Evolutionary conservation across 2,113 vertebrate species (phyloP).

Genomic region (Climacteris rufus): DNA sequence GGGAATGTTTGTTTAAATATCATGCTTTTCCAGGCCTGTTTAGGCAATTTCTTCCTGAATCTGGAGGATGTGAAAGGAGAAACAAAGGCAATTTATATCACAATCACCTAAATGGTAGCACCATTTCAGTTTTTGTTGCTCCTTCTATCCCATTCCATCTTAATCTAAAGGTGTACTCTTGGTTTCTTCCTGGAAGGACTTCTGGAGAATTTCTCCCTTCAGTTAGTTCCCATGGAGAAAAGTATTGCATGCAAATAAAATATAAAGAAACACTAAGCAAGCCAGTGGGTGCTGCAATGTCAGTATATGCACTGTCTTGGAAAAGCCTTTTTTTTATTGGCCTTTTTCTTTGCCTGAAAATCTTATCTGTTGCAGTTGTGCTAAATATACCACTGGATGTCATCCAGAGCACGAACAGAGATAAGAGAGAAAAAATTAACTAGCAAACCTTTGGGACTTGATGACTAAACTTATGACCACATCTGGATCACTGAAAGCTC

Average conservation of each 20-base stretch:
- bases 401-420: neutral
- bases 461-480: neutral
- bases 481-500: neutral
- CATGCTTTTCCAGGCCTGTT: neutral
- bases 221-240: neutral
- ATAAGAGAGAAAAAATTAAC: neutral
- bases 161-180: neutral
- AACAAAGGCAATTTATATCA: neutral
- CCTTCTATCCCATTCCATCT: neutral
- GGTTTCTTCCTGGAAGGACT: neutral
- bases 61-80: neutral
- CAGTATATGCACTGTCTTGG: neutral
- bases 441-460: neutral
- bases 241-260: neutral
- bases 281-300: neutral
- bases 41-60: neutral
- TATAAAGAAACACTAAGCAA: neutral
- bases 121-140: neutral
- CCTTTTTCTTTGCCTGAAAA: neutral
- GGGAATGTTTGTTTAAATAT: neutral
- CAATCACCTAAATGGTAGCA: neutral
- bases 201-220: neutral
- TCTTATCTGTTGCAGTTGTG: neutral
- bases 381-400: slow-evolving; percentile 2
- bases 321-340: neutral